Percentiles rank a stretch among this genome's conserved stretches.
phyloP scores from a whole-genome alignment of 1,140 invertebrate species.

The Zaprionus lachaisei region DNA sequence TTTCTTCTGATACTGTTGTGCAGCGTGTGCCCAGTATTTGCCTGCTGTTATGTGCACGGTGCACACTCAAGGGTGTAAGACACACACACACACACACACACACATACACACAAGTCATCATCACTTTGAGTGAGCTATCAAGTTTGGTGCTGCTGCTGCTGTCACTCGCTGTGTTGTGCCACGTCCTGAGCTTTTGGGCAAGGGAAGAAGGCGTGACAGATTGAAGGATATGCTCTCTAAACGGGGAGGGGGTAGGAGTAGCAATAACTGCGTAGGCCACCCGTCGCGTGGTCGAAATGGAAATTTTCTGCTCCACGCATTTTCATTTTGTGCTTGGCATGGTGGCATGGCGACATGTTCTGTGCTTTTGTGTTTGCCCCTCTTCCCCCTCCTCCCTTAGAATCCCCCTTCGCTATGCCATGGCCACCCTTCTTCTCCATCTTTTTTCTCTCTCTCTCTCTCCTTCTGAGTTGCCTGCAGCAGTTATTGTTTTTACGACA shows the following conservation, averaged over 20 bases:
- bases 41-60: not conserved
- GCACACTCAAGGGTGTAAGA: not conserved
- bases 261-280: not conserved
- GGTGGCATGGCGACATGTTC: not conserved
- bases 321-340: not conserved
- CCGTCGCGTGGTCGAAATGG: not conserved
- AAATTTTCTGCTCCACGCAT: not conserved
- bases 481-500: slow-evolving; percentile 13
- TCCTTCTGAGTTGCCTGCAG: not conserved
- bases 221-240: not conserved
- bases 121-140: slow-evolving; percentile 34
- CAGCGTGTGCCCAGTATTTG: not conserved
- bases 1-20: not conserved
- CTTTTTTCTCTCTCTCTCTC: not conserved
- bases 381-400: too few species aligned
- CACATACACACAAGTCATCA: slow-evolving; percentile 19
- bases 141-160: slow-evolving; percentile 10
- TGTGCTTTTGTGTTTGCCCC: too few species aligned
- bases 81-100: not conserved
- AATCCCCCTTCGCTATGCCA: not conserved
- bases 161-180: not conserved
- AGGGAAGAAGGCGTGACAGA: not conserved
- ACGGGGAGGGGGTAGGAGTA: not conserved
- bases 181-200: not conserved
- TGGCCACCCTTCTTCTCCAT: not conserved